Percentiles rank a stretch among this genome's conserved stretches.
Conservation (phyloP, 2,113 vertebrate species). For the Lamprotornis superbus region DNA sequence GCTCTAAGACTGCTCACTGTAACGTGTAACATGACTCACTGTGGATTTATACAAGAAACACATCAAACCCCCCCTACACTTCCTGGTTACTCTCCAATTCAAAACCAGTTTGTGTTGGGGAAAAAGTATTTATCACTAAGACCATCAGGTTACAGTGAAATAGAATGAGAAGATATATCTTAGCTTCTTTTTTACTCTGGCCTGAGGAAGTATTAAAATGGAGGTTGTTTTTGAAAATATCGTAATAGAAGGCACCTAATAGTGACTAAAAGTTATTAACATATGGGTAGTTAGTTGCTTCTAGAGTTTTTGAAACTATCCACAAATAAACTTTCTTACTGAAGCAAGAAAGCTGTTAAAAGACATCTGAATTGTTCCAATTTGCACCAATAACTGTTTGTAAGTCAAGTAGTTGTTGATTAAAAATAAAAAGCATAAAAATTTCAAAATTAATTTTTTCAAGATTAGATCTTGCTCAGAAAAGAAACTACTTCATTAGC, state of each 20-base stretch:
- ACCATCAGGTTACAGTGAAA: neutral
- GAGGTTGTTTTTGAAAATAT: neutral
- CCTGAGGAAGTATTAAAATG: neutral
- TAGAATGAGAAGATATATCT: neutral
- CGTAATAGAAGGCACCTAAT: neutral
- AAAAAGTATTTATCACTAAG: neutral
- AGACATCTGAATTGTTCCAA: neutral
- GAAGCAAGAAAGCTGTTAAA: neutral
- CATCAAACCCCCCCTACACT: fast-evolving
- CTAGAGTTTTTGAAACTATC: neutral
- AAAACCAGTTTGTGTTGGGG: neutral
- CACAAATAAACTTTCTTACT: neutral
- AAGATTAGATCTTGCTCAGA: neutral
- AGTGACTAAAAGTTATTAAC: neutral
- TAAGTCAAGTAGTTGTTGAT: neutral
- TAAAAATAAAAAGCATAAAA: neutral
- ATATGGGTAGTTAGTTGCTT: neutral
- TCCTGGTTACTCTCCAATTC: neutral
- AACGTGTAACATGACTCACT: fast-evolving
- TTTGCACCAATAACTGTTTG: neutral
- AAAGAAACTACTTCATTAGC: neutral
- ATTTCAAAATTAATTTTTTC: neutral
- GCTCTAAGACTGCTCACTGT: neutral
- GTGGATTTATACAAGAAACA: neutral
- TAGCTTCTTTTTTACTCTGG: neutral